Percentiles rank a stretch among this genome's conserved stretches.
Conservation (phyloP, 2,797 vertebrate genomes). For the Tragopan temminckii region DNA sequence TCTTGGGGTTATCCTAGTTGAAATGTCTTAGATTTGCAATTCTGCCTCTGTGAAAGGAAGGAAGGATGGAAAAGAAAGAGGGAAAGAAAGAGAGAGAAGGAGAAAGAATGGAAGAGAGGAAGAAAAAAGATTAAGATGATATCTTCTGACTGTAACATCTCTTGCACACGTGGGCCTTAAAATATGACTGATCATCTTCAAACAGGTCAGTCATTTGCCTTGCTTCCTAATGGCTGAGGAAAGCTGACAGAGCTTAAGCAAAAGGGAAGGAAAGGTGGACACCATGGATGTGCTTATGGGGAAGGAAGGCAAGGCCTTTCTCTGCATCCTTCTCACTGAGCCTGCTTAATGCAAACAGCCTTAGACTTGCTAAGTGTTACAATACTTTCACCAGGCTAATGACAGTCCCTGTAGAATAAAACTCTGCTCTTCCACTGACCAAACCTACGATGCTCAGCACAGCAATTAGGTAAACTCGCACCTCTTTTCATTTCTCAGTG, state of each 20-base stretch:
- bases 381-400: background rate
- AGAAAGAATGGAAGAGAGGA: background rate
- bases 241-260: slow-evolving; percentile 32
- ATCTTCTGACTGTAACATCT: background rate
- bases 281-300: accelerated
- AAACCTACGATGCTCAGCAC: background rate
- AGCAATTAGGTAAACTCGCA: accelerated
- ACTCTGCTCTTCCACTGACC: background rate
- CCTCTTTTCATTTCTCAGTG: accelerated
- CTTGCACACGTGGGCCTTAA: background rate
- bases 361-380: background rate
- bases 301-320: background rate
- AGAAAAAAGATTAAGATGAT: background rate
- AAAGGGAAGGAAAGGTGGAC: background rate
- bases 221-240: slow-evolving; percentile 28
- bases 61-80: background rate
- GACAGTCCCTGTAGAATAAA: background rate
- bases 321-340: background rate
- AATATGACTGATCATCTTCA: background rate
- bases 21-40: background rate
- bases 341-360: background rate
- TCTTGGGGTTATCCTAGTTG: background rate
- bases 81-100: background rate
- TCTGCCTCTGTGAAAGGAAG: background rate
- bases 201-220: background rate